Evolutionary conservation across 2,888 invertebrate genomes (phyloP), one percentile per base, ranked within the genome.

Genomic region (Drosophila siamana): DNA sequence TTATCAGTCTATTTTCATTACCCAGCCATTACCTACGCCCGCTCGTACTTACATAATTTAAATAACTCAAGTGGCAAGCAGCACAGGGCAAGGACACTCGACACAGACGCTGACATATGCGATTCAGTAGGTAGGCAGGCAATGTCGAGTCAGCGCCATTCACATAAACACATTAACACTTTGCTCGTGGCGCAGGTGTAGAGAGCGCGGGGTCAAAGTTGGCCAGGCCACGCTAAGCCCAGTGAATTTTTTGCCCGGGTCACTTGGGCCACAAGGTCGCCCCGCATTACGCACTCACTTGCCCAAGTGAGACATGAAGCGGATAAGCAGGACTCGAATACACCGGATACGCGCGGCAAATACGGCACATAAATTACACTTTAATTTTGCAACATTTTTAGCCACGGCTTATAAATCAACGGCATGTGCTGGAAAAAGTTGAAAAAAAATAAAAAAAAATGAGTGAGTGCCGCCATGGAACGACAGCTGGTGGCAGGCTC

Each of bases 341-440:
- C 61, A 55, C 40, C 63, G 65, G 71, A 77, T 71, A 67, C 63
- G 66, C 79, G 64, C 64, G 62, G 46, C 61, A 63, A 65, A 69
- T 61, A 76, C 75, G 83, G 81, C 84, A 80, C 89, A 90, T 91
- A 91, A 91, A 91, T 91, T 91, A 85, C 86, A 85, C 82, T 90
- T 89, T 90, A 90, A 90, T 89, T 90, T 91, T 90, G 75, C 80
- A 83, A 81, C 89, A 90, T 90, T 91, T 83, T 86, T 84, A 89
- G 90, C 90, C 83, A 90, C 87, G 90, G 91, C 86, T 90, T 90
- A 91, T 91, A 91, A 91, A 91, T 91, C 90, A 91, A 82, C 80
- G 78, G 60, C 73, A 73, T 79, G 55, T 57, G 47, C 43, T 50
- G 65, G 54, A 28, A 41, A 50, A 30, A 9, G 38, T 52, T 19